These are phyloP conservation scores for Apistogramma diplotaenia DNA, from an alignment of 2,113 vertebrate genomes.

Conservation along the genomic window DNA sequence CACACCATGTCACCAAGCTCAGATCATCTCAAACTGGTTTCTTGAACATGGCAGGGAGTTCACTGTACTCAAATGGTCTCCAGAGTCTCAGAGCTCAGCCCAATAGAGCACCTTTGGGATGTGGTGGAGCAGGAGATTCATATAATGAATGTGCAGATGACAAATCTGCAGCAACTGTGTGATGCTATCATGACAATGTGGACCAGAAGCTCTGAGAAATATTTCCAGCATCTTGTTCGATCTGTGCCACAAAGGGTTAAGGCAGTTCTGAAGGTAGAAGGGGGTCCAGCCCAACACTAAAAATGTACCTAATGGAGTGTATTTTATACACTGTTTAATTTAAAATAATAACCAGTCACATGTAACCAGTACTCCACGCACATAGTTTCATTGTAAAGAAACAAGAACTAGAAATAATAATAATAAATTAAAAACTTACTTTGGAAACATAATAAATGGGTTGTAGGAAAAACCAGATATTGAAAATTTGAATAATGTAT, in stretches of 20 bases:
- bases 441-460: background rate
- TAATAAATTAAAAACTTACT: background rate
- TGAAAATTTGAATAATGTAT: too few species aligned
- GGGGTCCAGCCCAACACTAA: too few species aligned
- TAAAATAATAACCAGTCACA: background rate
- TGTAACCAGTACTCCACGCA: background rate
- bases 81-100: background rate
- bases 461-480: too few species aligned
- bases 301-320: background rate
- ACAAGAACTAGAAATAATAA: background rate
- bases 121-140: background rate
- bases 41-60: background rate
- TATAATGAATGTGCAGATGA: background rate
- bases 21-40: too few species aligned
- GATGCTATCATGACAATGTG: background rate
- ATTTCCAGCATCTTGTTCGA: background rate
- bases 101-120: background rate
- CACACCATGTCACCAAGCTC: background rate
- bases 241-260: background rate
- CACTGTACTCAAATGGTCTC: background rate
- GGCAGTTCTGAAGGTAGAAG: background rate
- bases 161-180: background rate
- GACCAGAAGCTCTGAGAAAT: background rate
- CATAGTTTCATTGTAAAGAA: background rate
- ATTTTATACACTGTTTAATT: background rate